Evolutionary conservation across 2,888 invertebrate genomes (phyloP).

Genomic region (Dendrolimus houi): DNA sequence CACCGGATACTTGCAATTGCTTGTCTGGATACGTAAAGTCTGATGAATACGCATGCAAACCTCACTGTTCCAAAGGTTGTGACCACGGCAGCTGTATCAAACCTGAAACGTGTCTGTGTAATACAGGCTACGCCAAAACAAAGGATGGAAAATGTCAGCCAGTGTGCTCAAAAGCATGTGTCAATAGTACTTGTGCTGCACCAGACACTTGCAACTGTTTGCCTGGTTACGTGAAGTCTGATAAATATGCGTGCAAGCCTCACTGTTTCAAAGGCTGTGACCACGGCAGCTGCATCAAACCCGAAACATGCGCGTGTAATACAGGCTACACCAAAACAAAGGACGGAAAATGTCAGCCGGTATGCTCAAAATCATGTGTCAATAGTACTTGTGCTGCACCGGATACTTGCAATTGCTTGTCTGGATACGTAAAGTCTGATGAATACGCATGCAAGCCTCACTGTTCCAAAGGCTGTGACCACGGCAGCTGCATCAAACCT

Average conservation of each 20-base stretch:
- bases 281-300: not conserved
- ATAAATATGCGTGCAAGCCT: not conserved
- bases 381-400: not conserved
- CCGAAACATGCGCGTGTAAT: not conserved
- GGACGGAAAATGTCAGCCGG: not conserved
- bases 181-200: not conserved
- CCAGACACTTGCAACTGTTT: not conserved
- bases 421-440: not conserved
- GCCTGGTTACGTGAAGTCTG: not conserved
- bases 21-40: not conserved
- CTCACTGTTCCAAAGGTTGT: not conserved
- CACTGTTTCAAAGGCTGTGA: not conserved
- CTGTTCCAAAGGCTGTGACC: not conserved
- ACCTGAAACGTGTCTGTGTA: not conserved
- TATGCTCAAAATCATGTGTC: not conserved
- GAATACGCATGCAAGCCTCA: not conserved
- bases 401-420: not conserved
- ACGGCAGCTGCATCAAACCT: not conserved
- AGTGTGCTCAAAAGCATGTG: not conserved
- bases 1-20: slow-evolving; percentile 14
- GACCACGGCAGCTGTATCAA: not conserved
- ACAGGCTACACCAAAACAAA: not conserved
- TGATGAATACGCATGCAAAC: not conserved
- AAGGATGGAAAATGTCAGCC: not conserved
- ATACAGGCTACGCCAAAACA: not conserved